Conservation (phyloP, 2,888 invertebrate species). For the Cenopis cana region DNA sequence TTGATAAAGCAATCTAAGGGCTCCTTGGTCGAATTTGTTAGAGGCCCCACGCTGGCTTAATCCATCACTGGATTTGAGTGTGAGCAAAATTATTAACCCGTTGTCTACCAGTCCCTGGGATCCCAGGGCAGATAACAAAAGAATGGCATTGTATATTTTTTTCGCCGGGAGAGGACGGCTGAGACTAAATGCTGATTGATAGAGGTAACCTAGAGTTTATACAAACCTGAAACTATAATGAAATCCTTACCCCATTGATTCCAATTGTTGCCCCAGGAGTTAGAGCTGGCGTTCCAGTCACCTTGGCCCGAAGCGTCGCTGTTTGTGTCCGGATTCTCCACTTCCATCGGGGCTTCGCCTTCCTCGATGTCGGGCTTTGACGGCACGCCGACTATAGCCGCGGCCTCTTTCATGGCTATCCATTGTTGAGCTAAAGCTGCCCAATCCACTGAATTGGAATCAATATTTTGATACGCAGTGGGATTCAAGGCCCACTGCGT, state of each 20-base stretch:
- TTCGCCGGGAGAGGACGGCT: too few relatives aligned
- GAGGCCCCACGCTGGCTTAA: too few relatives aligned
- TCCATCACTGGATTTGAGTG: too few relatives aligned
- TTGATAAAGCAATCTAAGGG: too few relatives aligned
- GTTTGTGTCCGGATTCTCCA: conserved; percentile 88
- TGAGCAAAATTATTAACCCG: too few relatives aligned
- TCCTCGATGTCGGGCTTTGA: conserved; percentile 86
- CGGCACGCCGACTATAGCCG: conserved; percentile 85
- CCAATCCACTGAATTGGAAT: conserved; percentile 97
- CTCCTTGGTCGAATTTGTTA: too few relatives aligned
- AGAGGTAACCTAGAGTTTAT: conserved; percentile 3
- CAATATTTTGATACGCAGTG: conserved; percentile 91
- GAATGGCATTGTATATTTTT: too few relatives aligned
- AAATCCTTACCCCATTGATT: conserved; percentile 78
- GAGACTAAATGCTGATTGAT: not conserved
- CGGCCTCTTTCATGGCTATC: conserved; percentile 97
- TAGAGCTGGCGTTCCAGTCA: conserved; percentile 72
- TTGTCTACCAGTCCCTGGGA: too few relatives aligned
- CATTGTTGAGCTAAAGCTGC: conserved; percentile 98
- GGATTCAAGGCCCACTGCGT: conserved; percentile 94
- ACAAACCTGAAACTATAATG: not conserved
- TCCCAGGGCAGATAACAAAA: too few relatives aligned
- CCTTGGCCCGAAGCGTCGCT: conserved; percentile 66
- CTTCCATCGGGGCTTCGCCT: conserved; percentile 95
- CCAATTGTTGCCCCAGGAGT: conserved; percentile 76